These are phyloP conservation scores for Hystrix brachyura DNA, from an alignment of 2,113 vertebrate genomes.

Conservation along the genomic window DNA sequence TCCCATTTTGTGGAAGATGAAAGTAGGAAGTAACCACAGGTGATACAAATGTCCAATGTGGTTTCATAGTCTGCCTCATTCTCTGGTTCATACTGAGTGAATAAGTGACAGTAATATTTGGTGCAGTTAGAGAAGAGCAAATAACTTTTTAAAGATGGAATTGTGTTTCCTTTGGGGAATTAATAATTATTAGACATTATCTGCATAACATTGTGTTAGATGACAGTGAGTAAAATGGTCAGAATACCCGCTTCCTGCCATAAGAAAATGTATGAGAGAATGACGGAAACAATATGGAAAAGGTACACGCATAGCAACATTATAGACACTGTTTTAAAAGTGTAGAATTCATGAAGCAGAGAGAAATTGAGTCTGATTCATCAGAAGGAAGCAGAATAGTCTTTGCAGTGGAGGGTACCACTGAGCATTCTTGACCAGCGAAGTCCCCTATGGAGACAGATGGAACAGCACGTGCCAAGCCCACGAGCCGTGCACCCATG, in stretches of 20 bases:
- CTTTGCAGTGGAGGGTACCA: background rate
- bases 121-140: background rate
- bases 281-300: background rate
- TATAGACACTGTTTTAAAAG: fast-evolving
- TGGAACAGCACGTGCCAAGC: background rate
- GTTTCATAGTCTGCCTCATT: background rate
- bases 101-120: background rate
- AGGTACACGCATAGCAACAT: too few species aligned
- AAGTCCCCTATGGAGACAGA: background rate
- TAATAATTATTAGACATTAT: background rate
- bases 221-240: background rate
- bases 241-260: background rate
- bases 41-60: background rate
- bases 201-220: background rate
- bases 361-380: background rate
- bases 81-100: background rate
- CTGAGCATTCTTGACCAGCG: background rate
- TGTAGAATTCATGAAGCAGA: background rate
- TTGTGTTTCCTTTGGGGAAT: background rate
- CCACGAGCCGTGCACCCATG: background rate
- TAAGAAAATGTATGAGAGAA: background rate
- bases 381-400: background rate
- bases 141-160: background rate
- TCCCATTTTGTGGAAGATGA: background rate
- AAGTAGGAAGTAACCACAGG: background rate